Evolutionary conservation across 1,140 invertebrate species (phyloP).

Genomic region (Telenomus remus): DNA sequence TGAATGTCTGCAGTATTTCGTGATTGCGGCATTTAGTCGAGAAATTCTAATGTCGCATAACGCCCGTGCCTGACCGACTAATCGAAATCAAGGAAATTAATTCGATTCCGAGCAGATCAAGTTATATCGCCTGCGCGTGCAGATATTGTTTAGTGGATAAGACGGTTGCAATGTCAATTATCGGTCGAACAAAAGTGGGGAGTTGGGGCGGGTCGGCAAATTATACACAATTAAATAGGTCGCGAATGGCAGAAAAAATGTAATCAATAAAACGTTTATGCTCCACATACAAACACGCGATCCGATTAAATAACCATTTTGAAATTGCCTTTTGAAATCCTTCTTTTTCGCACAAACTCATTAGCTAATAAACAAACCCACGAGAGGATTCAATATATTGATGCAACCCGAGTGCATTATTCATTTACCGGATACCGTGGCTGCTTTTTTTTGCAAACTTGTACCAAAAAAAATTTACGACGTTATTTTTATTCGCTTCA

Average conservation of each 20-base stretch:
- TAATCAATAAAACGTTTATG: constrained; percentile 9
- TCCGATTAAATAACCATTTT: constrained; percentile 13
- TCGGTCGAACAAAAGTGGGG: constrained; percentile 18
- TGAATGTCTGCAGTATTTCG: constrained; percentile 59
- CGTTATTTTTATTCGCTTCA: constrained; percentile 1
- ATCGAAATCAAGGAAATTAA: constrained; percentile 22
- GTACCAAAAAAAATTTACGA: not conserved
- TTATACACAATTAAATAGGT: constrained; percentile 49
- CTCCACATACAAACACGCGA: constrained; percentile 25
- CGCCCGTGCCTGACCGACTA: constrained; percentile 44
- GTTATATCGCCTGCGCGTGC: constrained; percentile 20
- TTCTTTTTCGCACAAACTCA: not conserved
- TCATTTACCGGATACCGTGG: no score
- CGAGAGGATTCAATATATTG: no score
- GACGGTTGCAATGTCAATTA: constrained; percentile 43
- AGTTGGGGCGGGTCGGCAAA: constrained; percentile 46
- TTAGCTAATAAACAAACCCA: constrained; percentile 3
- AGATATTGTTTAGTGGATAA: constrained; percentile 38
- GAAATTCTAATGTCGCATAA: constrained; percentile 61
- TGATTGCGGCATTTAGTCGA: constrained; percentile 65
- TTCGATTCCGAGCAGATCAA: constrained; percentile 31
- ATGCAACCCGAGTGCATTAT: no score
- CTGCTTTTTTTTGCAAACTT: no score
- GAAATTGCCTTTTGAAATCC: constrained; percentile 1
- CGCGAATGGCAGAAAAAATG: constrained; percentile 42